phyloP scores from a whole-genome alignment of 2,888 invertebrate species.

The Tenthredo amoena region DNA sequence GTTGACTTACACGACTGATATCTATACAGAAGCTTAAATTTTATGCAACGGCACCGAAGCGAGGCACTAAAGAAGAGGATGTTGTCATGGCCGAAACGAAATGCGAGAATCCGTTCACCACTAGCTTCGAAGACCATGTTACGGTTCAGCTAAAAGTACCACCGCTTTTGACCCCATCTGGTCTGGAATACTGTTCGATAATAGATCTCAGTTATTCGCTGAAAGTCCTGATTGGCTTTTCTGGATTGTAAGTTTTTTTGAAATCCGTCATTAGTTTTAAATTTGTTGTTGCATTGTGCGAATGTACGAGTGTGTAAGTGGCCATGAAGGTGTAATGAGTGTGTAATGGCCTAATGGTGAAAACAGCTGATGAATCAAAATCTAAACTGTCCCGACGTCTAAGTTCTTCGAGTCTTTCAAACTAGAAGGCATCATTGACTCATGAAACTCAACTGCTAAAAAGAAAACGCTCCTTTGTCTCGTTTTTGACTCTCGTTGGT shows the following conservation, averaged over 20 bases:
- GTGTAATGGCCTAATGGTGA: background rate
- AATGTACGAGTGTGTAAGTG: background rate
- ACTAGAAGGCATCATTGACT: background rate
- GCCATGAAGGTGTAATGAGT: no score
- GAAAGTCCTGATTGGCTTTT: slow-evolving; percentile 57
- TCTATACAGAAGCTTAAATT: slow-evolving; percentile 54
- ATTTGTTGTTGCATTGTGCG: background rate
- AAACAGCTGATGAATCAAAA: background rate
- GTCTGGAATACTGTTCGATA: slow-evolving; percentile 64
- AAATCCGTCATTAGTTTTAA: background rate
- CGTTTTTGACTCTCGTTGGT: background rate
- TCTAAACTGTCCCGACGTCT: background rate
- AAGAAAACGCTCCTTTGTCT: background rate
- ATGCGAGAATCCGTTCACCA: slow-evolving; percentile 35
- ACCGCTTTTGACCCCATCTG: slow-evolving; percentile 63
- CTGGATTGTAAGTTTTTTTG: slow-evolving; percentile 55
- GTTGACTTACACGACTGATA: background rate
- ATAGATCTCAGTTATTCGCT: slow-evolving; percentile 67
- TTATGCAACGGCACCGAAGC: slow-evolving; percentile 39
- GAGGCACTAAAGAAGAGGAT: slow-evolving; percentile 1
- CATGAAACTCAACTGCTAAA: background rate
- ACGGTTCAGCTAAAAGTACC: slow-evolving; percentile 64
- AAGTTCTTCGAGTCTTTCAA: background rate
- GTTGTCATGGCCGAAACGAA: background rate
- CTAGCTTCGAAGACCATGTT: slow-evolving; percentile 59